Percentiles rank a stretch among this genome's conserved stretches.
Evolutionary conservation across 2,888 invertebrate species (phyloP).

Genomic region (Andrena chrysosceles): DNA sequence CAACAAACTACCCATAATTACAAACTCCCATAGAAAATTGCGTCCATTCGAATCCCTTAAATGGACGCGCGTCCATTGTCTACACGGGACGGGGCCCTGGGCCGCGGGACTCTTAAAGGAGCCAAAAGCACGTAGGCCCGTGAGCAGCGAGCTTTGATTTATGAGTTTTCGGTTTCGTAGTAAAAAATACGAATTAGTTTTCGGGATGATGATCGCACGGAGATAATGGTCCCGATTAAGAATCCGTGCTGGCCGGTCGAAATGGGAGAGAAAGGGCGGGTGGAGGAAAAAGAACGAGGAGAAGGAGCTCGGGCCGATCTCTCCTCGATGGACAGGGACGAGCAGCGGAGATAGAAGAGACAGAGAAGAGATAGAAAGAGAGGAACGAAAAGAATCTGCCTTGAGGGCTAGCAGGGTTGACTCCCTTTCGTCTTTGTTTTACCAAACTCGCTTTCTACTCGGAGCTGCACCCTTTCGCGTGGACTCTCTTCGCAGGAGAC

Average conservation of each 20-base stretch:
- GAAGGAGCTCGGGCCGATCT: constrained; percentile 40
- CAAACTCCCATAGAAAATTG: constrained; percentile 85
- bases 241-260: constrained; percentile 77
- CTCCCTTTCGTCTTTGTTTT: constrained; percentile 72
- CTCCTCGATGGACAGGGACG: constrained; percentile 32
- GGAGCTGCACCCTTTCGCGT: constrained; percentile 66
- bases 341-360: constrained; percentile 24
- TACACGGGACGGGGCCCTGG: constrained; percentile 61
- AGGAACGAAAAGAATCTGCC: constrained; percentile 65
- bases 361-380: constrained; percentile 31
- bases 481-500: neutral
- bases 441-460: constrained; percentile 63
- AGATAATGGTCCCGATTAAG: constrained; percentile 85
- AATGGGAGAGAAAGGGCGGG: constrained; percentile 61
- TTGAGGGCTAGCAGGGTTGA: constrained; percentile 71
- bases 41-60: constrained; percentile 84
- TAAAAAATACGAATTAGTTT: constrained; percentile 85
- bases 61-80: constrained; percentile 83
- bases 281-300: constrained; percentile 43
- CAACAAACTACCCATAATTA: constrained; percentile 85
- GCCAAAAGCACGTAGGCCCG: constrained; percentile 58
- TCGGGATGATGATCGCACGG: constrained; percentile 84
- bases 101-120: constrained; percentile 66
- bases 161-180: constrained; percentile 85
- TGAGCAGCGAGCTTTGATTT: constrained; percentile 82